phyloP scores from a whole-genome alignment of 2,797 vertebrate genomes.

The Buphagus erythrorhynchus region DNA sequence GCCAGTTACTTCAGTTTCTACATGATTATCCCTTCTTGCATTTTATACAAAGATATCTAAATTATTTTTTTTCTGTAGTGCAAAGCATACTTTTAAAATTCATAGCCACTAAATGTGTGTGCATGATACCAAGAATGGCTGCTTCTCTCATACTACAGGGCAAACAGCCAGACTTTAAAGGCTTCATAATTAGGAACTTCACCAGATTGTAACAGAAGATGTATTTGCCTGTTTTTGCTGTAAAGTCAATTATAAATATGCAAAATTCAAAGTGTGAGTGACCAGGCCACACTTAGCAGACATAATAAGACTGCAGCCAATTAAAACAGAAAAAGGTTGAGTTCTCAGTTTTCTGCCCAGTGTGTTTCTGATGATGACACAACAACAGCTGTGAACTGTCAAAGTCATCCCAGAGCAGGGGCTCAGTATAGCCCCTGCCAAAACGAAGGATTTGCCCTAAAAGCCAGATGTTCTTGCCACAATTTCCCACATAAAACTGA shows the following conservation, averaged over 20 bases:
- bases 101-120: neutral
- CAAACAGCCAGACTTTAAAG: slow-evolving; percentile 15
- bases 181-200: neutral
- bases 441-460: neutral
- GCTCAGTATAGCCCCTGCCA: neutral
- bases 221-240: slow-evolving; percentile 18
- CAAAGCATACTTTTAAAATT: slow-evolving; percentile 43
- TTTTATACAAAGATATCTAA: slow-evolving; percentile 41
- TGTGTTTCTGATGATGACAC: slow-evolving; percentile 26
- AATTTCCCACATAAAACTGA: neutral
- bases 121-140: neutral
- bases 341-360: slow-evolving; percentile 18
- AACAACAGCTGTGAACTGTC: slow-evolving; percentile 42
- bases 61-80: neutral
- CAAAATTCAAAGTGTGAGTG: slow-evolving; percentile 26
- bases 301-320: slow-evolving; percentile 15
- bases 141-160: neutral
- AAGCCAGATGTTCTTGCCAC: neutral
- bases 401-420: neutral
- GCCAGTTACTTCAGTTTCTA: slow-evolving; percentile 7
- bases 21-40: slow-evolving; percentile 49
- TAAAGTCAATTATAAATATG: slow-evolving; percentile 28
- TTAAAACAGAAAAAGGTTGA: slow-evolving; percentile 43
- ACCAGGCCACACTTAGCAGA: neutral
- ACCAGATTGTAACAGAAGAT: neutral